Conservation (phyloP, 1,140 invertebrate species). For the Drosophila burlai region DNA sequence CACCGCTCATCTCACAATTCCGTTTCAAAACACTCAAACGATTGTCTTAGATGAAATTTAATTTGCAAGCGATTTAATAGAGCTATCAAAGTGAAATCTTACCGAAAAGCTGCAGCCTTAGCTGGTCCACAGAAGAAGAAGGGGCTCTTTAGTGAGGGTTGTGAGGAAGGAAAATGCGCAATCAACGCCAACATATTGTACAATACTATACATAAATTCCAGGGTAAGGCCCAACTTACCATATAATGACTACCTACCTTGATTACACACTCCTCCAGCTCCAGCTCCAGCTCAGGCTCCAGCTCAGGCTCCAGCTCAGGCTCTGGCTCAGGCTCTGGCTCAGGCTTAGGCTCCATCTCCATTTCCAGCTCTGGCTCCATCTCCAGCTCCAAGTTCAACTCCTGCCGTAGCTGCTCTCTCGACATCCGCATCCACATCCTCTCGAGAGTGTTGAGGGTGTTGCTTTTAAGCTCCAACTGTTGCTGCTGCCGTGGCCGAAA, state of each 20-base stretch:
- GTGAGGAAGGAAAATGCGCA: constrained; percentile 21
- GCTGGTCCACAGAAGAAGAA: too few species aligned
- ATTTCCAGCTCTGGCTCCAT: not conserved
- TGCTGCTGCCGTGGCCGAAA: constrained; percentile 49
- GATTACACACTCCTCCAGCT: constrained; percentile 69
- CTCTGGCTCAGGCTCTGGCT: constrained; percentile 3
- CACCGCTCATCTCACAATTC: not conserved
- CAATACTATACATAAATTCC: constrained; percentile 69
- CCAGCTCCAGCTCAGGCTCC: not conserved
- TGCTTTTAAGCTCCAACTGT: constrained; percentile 34
- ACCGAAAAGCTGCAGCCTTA: not conserved
- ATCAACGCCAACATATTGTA: constrained; percentile 63
- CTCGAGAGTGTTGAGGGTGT: constrained; percentile 62
- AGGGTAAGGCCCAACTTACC: constrained; percentile 67
- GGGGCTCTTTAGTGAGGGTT: not conserved
- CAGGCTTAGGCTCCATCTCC: not conserved
- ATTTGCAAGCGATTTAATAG: constrained; percentile 50
- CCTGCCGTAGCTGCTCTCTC: constrained; percentile 5
- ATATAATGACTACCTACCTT: constrained; percentile 83
- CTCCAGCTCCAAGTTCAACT: constrained; percentile 5
- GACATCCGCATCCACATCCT: constrained; percentile 21
- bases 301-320: not conserved
- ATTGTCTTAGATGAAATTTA: constrained; percentile 42
- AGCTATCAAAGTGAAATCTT: constrained; percentile 64
- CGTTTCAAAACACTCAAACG: constrained; percentile 6